Evolutionary conservation across 2,113 vertebrate species (phyloP).

Genomic region (Symphodus melops): DNA sequence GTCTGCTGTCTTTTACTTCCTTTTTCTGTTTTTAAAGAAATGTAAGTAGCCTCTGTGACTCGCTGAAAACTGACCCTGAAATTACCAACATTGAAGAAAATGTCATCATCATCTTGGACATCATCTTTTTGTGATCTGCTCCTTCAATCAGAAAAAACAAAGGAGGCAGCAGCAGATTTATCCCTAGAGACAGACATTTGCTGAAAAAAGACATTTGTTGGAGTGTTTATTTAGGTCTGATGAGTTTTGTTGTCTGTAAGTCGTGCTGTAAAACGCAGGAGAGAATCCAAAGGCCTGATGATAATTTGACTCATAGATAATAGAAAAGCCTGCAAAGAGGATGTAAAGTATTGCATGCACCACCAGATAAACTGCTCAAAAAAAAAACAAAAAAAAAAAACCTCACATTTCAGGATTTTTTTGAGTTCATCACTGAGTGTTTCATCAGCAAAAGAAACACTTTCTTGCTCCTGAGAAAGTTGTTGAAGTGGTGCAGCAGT

Average conservation of each 20-base stretch:
- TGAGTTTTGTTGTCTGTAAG: conserved; percentile 11
- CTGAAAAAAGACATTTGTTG: background rate
- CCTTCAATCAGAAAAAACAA: background rate
- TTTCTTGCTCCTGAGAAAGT: conserved; percentile 5
- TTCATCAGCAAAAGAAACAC: background rate
- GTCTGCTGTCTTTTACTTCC: no score
- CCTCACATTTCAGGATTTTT: background rate
- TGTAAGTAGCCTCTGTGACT: no score
- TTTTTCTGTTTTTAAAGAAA: no score
- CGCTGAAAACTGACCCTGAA: no score
- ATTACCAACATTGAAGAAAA: no score
- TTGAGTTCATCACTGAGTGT: background rate
- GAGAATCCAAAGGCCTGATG: background rate
- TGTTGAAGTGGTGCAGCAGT: background rate
- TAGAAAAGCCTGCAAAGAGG: background rate
- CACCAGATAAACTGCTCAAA: background rate
- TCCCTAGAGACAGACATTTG: background rate
- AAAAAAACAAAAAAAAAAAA: background rate
- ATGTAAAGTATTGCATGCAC: background rate
- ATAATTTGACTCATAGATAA: no score
- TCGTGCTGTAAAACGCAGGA: background rate
- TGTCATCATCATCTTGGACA: no score
- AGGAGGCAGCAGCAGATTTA: background rate
- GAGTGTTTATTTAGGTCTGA: background rate
- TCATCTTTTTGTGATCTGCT: no score